Percentiles rank a stretch among this genome's conserved stretches.
These are phyloP conservation scores for Bovichtus diacanthus DNA, from an alignment of 2,797 vertebrate genomes.

Conservation along the genomic window DNA sequence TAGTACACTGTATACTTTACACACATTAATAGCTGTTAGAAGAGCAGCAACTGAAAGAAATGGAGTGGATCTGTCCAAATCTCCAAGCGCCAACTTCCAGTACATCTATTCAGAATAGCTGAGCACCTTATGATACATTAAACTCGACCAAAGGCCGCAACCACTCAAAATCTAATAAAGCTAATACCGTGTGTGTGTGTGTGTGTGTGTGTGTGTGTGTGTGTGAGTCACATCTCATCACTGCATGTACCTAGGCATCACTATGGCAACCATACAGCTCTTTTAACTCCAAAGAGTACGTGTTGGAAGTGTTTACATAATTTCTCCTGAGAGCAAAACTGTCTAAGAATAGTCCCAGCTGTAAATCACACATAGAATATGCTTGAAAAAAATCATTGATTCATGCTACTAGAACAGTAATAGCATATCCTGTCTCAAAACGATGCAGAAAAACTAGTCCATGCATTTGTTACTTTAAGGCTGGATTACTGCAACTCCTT, in stretches of 20 bases:
- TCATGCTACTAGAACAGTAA: neutral
- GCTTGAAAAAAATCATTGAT: neutral
- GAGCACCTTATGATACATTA: neutral
- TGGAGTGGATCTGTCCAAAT: neutral
- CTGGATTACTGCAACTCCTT: too few species aligned
- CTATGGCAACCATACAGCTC: slow-evolving; percentile 71
- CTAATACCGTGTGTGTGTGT: neutral
- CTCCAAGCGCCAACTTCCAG: neutral
- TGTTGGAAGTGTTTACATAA: slow-evolving; percentile 44
- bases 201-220: neutral
- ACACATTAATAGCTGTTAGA: neutral
- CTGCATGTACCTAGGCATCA: slow-evolving; percentile 52
- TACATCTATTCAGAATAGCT: neutral
- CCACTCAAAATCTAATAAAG: slow-evolving; percentile 16
- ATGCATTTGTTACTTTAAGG: too few species aligned
- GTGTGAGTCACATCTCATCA: slow-evolving; percentile 21
- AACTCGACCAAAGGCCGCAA: slow-evolving; percentile 1
- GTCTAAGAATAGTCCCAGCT: slow-evolving; percentile 49
- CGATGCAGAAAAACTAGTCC: too few species aligned
- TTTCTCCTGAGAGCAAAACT: slow-evolving; percentile 39
- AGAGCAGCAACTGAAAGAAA: neutral
- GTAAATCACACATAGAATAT: slow-evolving; percentile 26
- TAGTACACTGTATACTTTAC: neutral
- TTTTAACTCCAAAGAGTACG: slow-evolving; percentile 32
- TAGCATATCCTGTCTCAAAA: too few species aligned